Evolutionary conservation across 2,113 vertebrate genomes (phyloP).

Genomic region (Chloropsis hardwickii): DNA sequence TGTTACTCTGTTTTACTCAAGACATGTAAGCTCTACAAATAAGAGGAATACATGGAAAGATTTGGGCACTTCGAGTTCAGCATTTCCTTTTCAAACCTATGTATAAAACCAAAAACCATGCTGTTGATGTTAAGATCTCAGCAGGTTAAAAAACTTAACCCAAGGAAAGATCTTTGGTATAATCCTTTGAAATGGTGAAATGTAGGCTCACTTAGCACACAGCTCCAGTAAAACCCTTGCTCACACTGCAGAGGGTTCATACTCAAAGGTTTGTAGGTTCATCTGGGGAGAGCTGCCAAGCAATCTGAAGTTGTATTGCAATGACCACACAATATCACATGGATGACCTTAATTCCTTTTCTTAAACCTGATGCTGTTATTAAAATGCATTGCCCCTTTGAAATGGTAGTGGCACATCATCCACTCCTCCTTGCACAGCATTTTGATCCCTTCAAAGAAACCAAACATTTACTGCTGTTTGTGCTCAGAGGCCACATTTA

Average conservation of each 20-base stretch:
- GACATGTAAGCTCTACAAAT: neutral
- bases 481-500: neutral
- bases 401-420: neutral
- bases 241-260: neutral
- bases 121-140: neutral
- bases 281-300: neutral
- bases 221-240: neutral
- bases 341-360: neutral
- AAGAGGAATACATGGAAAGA: neutral
- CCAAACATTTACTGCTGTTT: neutral
- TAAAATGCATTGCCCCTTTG: neutral
- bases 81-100: neutral
- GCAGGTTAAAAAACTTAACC: neutral
- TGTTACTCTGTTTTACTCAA: neutral
- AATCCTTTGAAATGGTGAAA: neutral
- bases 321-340: neutral
- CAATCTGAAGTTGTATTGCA: neutral
- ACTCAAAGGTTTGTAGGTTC: too few species aligned
- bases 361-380: neutral
- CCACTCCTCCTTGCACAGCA: neutral
- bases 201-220: neutral
- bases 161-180: neutral
- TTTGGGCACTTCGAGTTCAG: neutral
- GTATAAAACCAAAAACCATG: rapidly evolving
- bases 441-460: neutral